Evolutionary conservation across 2,797 vertebrate genomes (phyloP).

Genomic region (Gymnoscopelus braueri): DNA sequence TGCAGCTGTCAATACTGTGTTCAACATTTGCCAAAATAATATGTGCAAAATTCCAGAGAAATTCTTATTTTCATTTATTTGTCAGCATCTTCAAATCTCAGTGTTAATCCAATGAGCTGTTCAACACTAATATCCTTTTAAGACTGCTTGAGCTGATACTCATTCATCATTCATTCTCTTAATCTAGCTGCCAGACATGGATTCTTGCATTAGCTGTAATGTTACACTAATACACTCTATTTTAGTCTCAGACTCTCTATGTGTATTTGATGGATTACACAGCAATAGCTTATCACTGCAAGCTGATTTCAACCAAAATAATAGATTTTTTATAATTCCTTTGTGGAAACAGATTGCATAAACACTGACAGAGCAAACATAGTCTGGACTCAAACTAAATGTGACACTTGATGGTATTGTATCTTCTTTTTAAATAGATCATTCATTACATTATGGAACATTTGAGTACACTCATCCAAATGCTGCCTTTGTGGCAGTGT

Average conservation of each 20-base stretch:
- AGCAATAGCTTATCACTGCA: conserved; percentile 19
- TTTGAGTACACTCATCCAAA: too few relatives aligned
- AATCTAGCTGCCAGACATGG: conserved; percentile 31
- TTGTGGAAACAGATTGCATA: too few relatives aligned
- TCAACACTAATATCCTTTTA: not conserved
- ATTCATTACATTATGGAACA: too few relatives aligned
- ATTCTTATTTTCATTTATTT: not conserved
- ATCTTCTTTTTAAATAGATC: too few relatives aligned
- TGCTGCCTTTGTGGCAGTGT: too few relatives aligned
- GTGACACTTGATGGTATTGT: too few relatives aligned
- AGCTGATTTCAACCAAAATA: too few relatives aligned
- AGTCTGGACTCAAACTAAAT: too few relatives aligned
- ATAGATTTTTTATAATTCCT: too few relatives aligned
- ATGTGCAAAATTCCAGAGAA: not conserved
- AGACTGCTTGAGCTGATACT: conserved; percentile 15
- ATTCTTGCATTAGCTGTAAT: conserved; percentile 10
- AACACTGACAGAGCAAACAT: too few relatives aligned
- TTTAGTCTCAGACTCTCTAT: conserved; percentile 45
- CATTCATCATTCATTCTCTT: conserved; percentile 11
- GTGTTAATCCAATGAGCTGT: not conserved
- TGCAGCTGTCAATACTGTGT: not conserved
- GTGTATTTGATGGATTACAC: conserved; percentile 40
- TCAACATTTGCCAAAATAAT: conserved; percentile 10
- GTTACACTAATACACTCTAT: conserved; percentile 30
- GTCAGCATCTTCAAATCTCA: not conserved